These are phyloP conservation scores for Sturmia bella DNA, from an alignment of 2,888 invertebrate species.

Conservation along the genomic window DNA sequence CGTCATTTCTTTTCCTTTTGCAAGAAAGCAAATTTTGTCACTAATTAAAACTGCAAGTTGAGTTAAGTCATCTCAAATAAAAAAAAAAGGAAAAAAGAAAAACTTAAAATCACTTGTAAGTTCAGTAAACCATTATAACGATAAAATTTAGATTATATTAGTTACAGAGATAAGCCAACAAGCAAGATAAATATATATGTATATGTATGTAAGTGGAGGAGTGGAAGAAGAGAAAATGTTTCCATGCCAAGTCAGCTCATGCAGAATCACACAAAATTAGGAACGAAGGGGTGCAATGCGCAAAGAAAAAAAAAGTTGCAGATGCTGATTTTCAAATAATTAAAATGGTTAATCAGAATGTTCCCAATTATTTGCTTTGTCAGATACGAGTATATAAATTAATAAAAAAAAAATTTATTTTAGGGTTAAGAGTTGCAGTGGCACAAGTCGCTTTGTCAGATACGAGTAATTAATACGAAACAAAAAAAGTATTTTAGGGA, in stretches of 20 bases:
- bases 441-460: too few relatives aligned
- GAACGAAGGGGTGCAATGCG: neutral
- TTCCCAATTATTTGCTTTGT: too few relatives aligned
- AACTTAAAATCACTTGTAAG: slow-evolving; percentile 28
- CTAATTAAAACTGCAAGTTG: slow-evolving; percentile 64
- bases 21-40: slow-evolving; percentile 46
- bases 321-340: too few relatives aligned
- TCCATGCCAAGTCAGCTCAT: slow-evolving; percentile 9
- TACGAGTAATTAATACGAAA: too few relatives aligned
- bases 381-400: too few relatives aligned
- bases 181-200: slow-evolving; percentile 13
- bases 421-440: too few relatives aligned
- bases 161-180: slow-evolving; percentile 43
- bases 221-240: neutral
- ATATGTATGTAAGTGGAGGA: too few relatives aligned
- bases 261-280: slow-evolving; percentile 12
- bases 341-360: too few relatives aligned
- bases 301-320: too few relatives aligned
- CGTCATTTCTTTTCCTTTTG: slow-evolving; percentile 22
- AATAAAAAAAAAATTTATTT: too few relatives aligned
- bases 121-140: slow-evolving; percentile 59
- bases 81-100: too few relatives aligned
- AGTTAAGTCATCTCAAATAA: slow-evolving; percentile 51
- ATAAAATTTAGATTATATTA: slow-evolving; percentile 62
- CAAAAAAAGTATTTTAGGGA: too few relatives aligned